Conservation (phyloP, 2,113 vertebrate species). For the Callithrix jacchus region DNA sequence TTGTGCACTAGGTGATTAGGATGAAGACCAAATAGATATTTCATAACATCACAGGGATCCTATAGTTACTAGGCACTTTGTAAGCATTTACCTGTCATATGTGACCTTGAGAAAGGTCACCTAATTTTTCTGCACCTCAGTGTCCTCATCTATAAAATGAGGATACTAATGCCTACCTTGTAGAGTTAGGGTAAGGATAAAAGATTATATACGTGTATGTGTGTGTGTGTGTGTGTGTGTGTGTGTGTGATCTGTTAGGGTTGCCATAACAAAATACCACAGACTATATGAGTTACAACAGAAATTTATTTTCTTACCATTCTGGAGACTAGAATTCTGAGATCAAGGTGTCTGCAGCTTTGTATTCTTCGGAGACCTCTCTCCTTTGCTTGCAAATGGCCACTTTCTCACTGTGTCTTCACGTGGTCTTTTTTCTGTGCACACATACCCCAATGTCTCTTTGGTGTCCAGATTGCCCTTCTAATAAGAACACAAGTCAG, state of each 20-base stretch:
- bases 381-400: not conserved
- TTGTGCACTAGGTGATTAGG: not conserved
- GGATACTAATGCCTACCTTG: not conserved
- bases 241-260: not conserved
- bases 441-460: accelerated
- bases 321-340: not conserved
- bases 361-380: not conserved
- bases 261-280: not conserved
- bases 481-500: not conserved
- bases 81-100: not conserved
- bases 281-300: not conserved
- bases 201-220: not conserved
- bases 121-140: not conserved
- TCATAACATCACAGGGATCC: not conserved
- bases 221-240: not conserved
- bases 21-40: not conserved
- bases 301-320: not conserved
- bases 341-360: not conserved
- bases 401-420: not conserved
- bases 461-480: not conserved
- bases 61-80: not conserved
- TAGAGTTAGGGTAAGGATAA: not conserved
- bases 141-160: not conserved
- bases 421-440: not conserved
- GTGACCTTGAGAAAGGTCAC: not conserved